A percentile compares a stretch with the other conserved stretches of the same genome.
phyloP scores from a whole-genome alignment of 2,888 invertebrate species.

The Idaea biselata region DNA sequence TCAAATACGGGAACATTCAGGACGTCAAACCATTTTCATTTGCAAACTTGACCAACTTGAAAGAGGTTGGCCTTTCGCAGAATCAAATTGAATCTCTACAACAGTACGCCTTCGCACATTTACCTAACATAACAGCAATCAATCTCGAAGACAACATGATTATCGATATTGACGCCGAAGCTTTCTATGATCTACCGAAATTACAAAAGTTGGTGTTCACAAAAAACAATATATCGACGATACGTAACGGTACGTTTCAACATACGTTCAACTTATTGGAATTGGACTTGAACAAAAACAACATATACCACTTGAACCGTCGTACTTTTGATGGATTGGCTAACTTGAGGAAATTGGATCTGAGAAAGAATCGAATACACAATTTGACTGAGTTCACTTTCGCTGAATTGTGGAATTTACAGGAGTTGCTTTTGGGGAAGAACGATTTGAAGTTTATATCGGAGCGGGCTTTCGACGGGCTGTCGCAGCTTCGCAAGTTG shows the following conservation, averaged over 20 bases:
- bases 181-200: constrained; percentile 87
- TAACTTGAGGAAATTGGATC: constrained; percentile 86
- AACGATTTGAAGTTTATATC: constrained; percentile 87
- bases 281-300: constrained; percentile 90
- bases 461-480: constrained; percentile 88
- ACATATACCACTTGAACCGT: constrained; percentile 86
- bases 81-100: constrained; percentile 86
- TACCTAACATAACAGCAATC: constrained; percentile 84
- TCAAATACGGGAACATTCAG: constrained; percentile 86
- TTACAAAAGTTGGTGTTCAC: constrained; percentile 89
- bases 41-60: constrained; percentile 85
- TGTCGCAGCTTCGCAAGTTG: constrained; percentile 86
- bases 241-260: constrained; percentile 92
- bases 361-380: constrained; percentile 87
- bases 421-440: constrained; percentile 85
- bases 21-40: constrained; percentile 87
- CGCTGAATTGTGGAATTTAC: constrained; percentile 87
- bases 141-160: constrained; percentile 89
- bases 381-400: constrained; percentile 90
- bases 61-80: constrained; percentile 84
- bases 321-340: constrained; percentile 89
- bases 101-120: constrained; percentile 86
- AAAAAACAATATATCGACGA: constrained; percentile 90
- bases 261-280: constrained; percentile 87
- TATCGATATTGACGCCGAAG: constrained; percentile 85